Conservation (phyloP, 1,140 invertebrate genomes). For the Neomicropteryx cornuta region DNA sequence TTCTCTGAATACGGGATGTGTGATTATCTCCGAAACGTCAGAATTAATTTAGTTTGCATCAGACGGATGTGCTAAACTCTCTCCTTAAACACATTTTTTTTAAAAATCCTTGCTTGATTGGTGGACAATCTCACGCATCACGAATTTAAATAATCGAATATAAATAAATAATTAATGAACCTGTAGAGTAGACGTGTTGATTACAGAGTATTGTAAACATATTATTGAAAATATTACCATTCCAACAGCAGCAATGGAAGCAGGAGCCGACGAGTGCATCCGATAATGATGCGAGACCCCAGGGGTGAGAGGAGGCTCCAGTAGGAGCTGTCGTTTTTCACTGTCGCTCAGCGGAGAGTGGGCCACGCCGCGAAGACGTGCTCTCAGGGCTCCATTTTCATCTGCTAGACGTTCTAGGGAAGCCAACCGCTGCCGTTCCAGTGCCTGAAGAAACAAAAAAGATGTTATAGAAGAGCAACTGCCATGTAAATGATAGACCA, state of each 20-base stretch:
- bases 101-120: too few relatives aligned
- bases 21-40: too few relatives aligned
- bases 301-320: constrained; percentile 50
- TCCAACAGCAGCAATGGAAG: constrained; percentile 30
- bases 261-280: constrained; percentile 40
- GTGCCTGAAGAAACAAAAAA: constrained; percentile 14
- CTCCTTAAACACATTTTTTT: too few relatives aligned
- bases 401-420: constrained; percentile 52
- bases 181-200: too few relatives aligned
- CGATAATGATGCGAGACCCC: constrained; percentile 50
- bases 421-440: constrained; percentile 42
- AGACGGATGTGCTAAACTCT: too few relatives aligned
- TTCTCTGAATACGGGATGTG: too few relatives aligned
- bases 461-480: constrained; percentile 5
- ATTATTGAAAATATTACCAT: too few relatives aligned
- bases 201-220: too few relatives aligned
- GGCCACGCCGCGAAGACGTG: constrained; percentile 61
- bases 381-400: constrained; percentile 62
- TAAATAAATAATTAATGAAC: too few relatives aligned
- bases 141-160: too few relatives aligned
- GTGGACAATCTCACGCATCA: too few relatives aligned
- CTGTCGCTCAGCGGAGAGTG: constrained; percentile 72
- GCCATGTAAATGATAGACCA: constrained; percentile 6
- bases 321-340: constrained; percentile 64
- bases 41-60: too few relatives aligned